Conservation (phyloP, 2,797 vertebrate species). For the Phalanger gymnotis region DNA sequence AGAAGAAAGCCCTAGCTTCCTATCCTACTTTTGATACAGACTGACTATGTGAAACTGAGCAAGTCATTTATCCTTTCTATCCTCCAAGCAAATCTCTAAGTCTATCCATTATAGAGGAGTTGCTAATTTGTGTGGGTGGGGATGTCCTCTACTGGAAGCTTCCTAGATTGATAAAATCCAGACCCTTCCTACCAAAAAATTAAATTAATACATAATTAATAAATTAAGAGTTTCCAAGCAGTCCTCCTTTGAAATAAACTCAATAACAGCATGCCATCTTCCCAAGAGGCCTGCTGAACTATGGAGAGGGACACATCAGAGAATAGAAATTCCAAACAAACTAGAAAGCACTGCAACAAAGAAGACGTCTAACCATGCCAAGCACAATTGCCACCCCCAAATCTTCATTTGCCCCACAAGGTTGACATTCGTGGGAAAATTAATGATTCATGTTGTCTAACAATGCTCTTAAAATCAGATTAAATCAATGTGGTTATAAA, state of each 20-base stretch:
- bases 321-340: neutral
- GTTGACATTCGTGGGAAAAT: slow-evolving; percentile 74
- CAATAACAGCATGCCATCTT: neutral
- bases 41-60: neutral
- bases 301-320: neutral
- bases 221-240: neutral
- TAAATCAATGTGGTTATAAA: slow-evolving; percentile 77
- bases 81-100: neutral
- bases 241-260: neutral
- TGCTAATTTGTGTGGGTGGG: neutral
- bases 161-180: neutral
- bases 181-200: neutral
- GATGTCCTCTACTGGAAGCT: neutral
- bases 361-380: neutral
- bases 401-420: slow-evolving; percentile 77
- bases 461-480: slow-evolving; percentile 77
- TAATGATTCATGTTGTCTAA: slow-evolving; percentile 76
- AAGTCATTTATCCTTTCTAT: neutral
- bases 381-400: neutral
- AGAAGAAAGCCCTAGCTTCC: neutral
- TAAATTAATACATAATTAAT: neutral
- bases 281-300: neutral
- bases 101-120: neutral
- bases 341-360: neutral
- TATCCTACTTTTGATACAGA: neutral